phyloP scores from a whole-genome alignment of 2,888 invertebrate species.

The Drosophila atripex region DNA sequence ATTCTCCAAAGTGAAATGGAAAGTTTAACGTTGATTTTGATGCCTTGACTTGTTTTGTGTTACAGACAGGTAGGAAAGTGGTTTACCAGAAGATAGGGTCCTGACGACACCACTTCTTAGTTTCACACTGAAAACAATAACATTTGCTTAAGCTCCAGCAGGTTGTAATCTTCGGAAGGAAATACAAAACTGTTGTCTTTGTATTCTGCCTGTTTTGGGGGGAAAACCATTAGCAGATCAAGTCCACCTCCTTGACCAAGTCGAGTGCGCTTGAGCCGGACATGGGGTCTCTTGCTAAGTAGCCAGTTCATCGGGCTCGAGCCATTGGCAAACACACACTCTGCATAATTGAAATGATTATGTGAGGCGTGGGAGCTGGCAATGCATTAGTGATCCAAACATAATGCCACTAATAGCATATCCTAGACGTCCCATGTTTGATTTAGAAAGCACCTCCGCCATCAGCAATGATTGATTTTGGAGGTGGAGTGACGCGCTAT shows the following conservation, averaged over 20 bases:
- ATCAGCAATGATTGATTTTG: constrained; percentile 57
- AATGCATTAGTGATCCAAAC: constrained; percentile 60
- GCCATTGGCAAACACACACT: constrained; percentile 10
- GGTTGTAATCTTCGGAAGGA: not conserved
- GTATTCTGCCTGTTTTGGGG: not conserved
- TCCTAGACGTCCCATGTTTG: constrained; percentile 57
- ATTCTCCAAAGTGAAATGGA: not conserved
- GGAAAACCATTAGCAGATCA: constrained; percentile 31
- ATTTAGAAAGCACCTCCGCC: constrained; percentile 23
- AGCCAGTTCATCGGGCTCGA: constrained; percentile 39
- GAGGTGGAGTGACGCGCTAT: constrained; percentile 4
- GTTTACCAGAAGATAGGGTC: too few species aligned
- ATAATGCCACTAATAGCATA: constrained; percentile 71
- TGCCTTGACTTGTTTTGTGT: too few species aligned
- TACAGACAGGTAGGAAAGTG: too few species aligned
- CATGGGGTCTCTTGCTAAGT: constrained; percentile 36
- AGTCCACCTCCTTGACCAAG: constrained; percentile 9
- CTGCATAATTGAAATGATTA: constrained; percentile 68
- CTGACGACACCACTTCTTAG: not conserved
- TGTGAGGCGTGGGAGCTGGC: constrained; percentile 46
- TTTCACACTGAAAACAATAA: constrained; percentile 1
- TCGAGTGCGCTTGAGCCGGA: constrained; percentile 40
- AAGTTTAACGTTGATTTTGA: not conserved
- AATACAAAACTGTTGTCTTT: not conserved
- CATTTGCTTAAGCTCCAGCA: not conserved